These are phyloP conservation scores for Osedax frankpressi DNA, from an alignment of 2,888 invertebrate genomes.

Conservation along the genomic window DNA sequence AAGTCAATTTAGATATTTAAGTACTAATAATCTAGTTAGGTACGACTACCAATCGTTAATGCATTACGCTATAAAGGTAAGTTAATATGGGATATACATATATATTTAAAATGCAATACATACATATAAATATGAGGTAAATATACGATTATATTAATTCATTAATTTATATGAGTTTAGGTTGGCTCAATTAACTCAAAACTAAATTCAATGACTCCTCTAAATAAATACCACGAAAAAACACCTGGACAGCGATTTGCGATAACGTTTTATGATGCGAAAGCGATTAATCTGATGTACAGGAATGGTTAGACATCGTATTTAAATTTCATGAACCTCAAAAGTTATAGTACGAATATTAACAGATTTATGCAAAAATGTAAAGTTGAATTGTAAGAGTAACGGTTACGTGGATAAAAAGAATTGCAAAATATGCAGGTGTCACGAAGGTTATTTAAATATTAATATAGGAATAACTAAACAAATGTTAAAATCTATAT, in stretches of 20 bases:
- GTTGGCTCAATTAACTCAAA: no score
- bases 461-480: neutral
- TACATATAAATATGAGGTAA: no score
- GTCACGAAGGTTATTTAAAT: neutral
- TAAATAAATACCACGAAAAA: neutral
- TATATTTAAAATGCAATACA: no score
- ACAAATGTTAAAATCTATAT: neutral
- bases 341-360: no score
- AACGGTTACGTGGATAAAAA: neutral
- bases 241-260: neutral
- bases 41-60: no score
- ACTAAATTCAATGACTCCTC: no score
- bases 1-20: no score
- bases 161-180: no score
- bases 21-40: no score
- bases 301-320: neutral
- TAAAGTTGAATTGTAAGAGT: neutral
- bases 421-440: neutral
- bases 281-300: neutral
- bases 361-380: neutral
- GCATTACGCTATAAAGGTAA: no score
- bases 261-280: neutral
- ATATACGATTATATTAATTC: no score
- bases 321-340: neutral
- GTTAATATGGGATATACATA: no score